phyloP scores from a whole-genome alignment of 2,888 invertebrate species.

The Philopedon plagiatum region DNA sequence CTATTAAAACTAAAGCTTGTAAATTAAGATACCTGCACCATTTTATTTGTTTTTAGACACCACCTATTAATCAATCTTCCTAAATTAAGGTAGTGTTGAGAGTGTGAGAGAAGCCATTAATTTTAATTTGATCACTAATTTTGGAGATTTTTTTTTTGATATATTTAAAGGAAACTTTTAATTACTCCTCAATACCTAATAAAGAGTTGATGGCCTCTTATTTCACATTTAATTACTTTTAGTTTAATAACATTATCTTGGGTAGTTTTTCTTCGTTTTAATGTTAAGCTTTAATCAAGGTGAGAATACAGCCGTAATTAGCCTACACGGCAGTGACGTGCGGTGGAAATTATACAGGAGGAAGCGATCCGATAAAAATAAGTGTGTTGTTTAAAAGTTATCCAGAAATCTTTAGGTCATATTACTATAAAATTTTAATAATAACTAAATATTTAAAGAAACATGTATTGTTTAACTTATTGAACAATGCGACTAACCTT shows the following conservation, averaged over 20 bases:
- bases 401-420: too few relatives aligned
- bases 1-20: background rate
- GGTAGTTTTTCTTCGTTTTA: background rate
- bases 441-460: too few relatives aligned
- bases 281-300: background rate
- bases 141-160: background rate
- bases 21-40: background rate
- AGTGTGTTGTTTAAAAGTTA: too few relatives aligned
- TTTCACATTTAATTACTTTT: too few relatives aligned
- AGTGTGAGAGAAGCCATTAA: slow-evolving; percentile 6
- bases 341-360: too few relatives aligned
- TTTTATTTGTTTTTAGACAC: background rate
- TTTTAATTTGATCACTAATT: background rate
- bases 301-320: background rate
- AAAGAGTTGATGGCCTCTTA: background rate
- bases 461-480: too few relatives aligned
- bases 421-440: too few relatives aligned
- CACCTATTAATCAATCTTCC: slow-evolving; percentile 10
- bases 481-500: too few relatives aligned
- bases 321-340: too few relatives aligned
- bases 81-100: slow-evolving; percentile 15
- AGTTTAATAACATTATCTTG: background rate
- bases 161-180: background rate
- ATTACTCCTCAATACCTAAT: background rate
- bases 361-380: too few relatives aligned